Evolutionary conservation across 2,888 invertebrate genomes (phyloP).

Genomic region (Carcina quercana): DNA sequence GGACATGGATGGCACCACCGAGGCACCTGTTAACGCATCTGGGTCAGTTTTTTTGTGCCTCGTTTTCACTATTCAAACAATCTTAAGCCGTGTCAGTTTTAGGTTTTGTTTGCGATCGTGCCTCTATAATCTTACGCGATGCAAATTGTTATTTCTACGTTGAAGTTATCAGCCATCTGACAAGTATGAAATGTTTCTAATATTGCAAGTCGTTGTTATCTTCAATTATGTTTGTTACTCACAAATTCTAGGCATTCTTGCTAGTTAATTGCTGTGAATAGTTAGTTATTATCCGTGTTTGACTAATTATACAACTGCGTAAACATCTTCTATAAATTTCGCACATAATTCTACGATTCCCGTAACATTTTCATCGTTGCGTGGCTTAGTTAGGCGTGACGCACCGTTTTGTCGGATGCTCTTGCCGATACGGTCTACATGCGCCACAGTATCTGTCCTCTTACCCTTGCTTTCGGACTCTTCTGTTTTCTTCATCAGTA

Average conservation of each 20-base stretch:
- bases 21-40: constrained; percentile 50
- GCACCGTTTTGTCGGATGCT: constrained; percentile 59
- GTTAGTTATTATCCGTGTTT: too few relatives aligned
- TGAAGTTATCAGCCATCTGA: neutral
- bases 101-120: neutral
- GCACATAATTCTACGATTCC: constrained; percentile 33
- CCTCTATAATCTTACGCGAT: neutral
- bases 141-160: neutral
- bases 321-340: constrained; percentile 14
- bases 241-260: too few relatives aligned
- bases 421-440: constrained; percentile 68
- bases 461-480: constrained; percentile 51
- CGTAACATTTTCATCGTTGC: constrained; percentile 46
- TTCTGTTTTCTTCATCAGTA: constrained; percentile 21
- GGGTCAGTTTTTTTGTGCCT: constrained; percentile 46
- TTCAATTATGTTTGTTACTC: too few relatives aligned
- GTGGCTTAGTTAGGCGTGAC: constrained; percentile 62
- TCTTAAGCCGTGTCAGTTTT: constrained; percentile 5
- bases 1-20: constrained; percentile 30
- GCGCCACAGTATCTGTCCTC: constrained; percentile 50
- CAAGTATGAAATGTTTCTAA: too few relatives aligned
- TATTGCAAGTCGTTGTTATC: too few relatives aligned
- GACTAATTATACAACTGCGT: too few relatives aligned
- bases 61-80: constrained; percentile 58
- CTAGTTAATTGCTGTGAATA: too few relatives aligned